phyloP scores from a whole-genome alignment of 1,140 invertebrate species.

The Akabosia matsudoensis region DNA sequence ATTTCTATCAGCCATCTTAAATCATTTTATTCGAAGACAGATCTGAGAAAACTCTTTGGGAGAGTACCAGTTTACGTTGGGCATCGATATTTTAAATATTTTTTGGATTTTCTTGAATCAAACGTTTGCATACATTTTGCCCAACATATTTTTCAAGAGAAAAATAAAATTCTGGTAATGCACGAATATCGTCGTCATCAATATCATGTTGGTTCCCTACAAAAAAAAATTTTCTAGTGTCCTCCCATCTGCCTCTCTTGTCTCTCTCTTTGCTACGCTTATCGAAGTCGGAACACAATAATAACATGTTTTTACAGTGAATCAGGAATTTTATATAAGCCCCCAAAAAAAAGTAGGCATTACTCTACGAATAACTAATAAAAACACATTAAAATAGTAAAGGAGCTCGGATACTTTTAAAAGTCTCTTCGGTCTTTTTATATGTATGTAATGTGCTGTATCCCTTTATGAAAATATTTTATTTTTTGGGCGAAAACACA shows the following conservation, averaged over 20 bases:
- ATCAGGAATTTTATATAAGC: neutral
- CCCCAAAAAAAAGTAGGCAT: neutral
- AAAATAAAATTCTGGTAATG: neutral
- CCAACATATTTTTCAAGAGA: neutral
- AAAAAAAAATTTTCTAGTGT: neutral
- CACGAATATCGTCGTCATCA: neutral
- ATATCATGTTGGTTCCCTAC: too few relatives aligned
- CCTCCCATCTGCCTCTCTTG: neutral
- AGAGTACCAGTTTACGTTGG: slow-evolving; percentile 9
- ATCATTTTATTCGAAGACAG: slow-evolving; percentile 36
- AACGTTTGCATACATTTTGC: neutral
- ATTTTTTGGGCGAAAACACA: slow-evolving; percentile 9
- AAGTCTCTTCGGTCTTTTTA: too few relatives aligned
- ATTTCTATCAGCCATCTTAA: slow-evolving; percentile 38
- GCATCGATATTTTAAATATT: neutral
- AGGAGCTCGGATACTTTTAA: slow-evolving; percentile 2
- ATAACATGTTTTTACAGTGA: neutral
- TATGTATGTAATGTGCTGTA: too few relatives aligned
- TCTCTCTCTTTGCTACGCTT: neutral
- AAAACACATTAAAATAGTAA: neutral
- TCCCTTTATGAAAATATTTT: neutral
- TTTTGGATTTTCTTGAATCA: too few relatives aligned
- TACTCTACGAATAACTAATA: neutral
- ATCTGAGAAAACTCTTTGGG: neutral
- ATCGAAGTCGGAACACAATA: neutral